Conservation (phyloP, 2,113 vertebrate species). For the Percina caprodes region DNA sequence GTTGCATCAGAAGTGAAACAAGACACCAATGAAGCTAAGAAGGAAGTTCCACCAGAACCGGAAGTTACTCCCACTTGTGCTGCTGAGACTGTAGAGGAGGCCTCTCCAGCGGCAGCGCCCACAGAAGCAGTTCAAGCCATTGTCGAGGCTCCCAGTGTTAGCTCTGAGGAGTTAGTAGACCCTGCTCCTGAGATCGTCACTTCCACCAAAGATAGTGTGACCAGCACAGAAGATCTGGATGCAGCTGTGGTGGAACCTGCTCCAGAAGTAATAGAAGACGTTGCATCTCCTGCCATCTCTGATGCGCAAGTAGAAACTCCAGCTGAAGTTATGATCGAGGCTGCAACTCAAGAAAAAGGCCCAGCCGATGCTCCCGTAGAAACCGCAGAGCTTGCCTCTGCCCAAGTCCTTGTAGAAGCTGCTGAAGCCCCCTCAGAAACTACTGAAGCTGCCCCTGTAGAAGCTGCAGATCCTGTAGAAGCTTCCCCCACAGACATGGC, state of each 20-base stretch:
- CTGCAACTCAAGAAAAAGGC: slow-evolving; percentile 6
- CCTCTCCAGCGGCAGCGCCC: slow-evolving; percentile 5
- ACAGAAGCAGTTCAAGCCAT: slow-evolving; percentile 9
- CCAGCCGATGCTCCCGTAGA: not conserved
- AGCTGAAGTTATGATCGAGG: not conserved
- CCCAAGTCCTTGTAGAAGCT: slow-evolving; percentile 11
- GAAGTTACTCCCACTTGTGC: slow-evolving; percentile 2
- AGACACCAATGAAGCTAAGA: slow-evolving; percentile 17
- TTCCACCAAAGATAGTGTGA: slow-evolving; percentile 13
- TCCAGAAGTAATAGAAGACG: slow-evolving; percentile 16
- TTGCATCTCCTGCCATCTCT: not conserved
- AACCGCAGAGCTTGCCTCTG: not conserved
- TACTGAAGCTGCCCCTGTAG: not conserved
- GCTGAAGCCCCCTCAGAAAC: not conserved
- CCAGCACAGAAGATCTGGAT: slow-evolving; percentile 9
- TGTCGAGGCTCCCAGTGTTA: not conserved
- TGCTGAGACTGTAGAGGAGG: slow-evolving; percentile 18
- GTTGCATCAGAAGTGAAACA: slow-evolving; percentile 26
- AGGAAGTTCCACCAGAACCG: not conserved
- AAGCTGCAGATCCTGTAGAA: not conserved
- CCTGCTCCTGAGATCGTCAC: slow-evolving; percentile 43
- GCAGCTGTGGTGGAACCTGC: slow-evolving; percentile 24
- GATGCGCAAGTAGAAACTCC: slow-evolving; percentile 1
- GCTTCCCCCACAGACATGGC: slow-evolving; percentile 1
- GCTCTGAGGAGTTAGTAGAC: slow-evolving; percentile 47